Base-by-base conservation (phyloP, 2,888 invertebrate species). In the Dione vanillae region DNA sequence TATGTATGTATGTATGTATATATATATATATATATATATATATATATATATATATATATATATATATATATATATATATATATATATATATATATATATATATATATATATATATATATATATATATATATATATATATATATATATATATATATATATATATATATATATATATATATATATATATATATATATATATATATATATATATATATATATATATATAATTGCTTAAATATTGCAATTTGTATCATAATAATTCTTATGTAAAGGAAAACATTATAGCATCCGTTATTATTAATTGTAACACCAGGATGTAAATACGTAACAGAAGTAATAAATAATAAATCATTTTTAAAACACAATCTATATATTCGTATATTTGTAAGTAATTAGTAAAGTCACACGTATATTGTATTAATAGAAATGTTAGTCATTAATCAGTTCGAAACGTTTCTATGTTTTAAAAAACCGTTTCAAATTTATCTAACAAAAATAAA, bases 401-500 rank as follows among this genome's bases (percentile, higher is more conserved):
- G 2, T 54, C 16, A 56, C 16, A 16, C 6, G 49, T 56, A 7
- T 37, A 14, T 8, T 37, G 10, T 37, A 35, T 40, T 11, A 64
- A 40, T 64, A 51, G 10, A 14, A 40, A 9, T 9, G 35, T 10
- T 10, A 64, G 1, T 16, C 19, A 37, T 19, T 20, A 51, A 10
- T 49, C 19, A 37, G 37, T 62, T 49, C 10, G 10, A 41, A 52
- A 47, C 47, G 2, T 64, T 47, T 56, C 16, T 45, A 43, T 45
- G 37, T n/a, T 62, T 40, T 2, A 54, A 37, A 64, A 64, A 47
- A 69, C 6, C 45, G 14, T 56, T 67, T 71, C 19, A 70, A 70
- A 64, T 54, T 27, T 67, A 67, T 47, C 56, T 5, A 71, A 71
- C 67, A 9, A 67, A 71, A 67, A 58, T 67, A 67, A 54, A 58